Percentiles rank a stretch among this genome's conserved stretches.
Conservation (phyloP, 1,140 invertebrate species). For the Meloidogyne floridensis region DNA sequence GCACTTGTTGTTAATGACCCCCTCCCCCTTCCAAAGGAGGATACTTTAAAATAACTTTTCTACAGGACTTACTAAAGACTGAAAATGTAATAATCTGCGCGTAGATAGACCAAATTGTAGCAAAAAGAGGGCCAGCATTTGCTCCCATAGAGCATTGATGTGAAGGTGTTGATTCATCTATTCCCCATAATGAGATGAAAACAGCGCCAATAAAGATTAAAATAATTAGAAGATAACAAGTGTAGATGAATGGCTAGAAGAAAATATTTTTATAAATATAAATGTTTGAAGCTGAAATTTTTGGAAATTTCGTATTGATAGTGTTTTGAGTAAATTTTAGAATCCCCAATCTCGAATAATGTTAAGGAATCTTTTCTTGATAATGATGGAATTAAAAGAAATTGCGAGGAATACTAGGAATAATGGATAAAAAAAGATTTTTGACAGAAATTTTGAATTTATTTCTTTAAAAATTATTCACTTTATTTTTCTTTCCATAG, state of each 20-base stretch:
- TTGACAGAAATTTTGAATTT: too few species aligned
- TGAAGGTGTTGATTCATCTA: background rate
- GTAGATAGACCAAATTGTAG: slow-evolving; percentile 14
- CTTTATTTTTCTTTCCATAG: slow-evolving; percentile 14
- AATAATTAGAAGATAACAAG: background rate
- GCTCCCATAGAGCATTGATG: slow-evolving; percentile 16
- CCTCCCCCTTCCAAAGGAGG: too few species aligned
- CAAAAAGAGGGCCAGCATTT: slow-evolving; percentile 8
- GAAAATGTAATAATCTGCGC: slow-evolving; percentile 15
- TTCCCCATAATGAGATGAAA: slow-evolving; percentile 1
- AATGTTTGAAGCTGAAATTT: too few species aligned
- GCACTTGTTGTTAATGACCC: too few species aligned
- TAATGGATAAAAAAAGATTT: too few species aligned
- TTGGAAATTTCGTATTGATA: too few species aligned
- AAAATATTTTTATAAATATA: too few species aligned
- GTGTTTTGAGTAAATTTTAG: too few species aligned
- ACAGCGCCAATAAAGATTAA: slow-evolving; percentile 10
- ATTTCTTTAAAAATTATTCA: background rate
- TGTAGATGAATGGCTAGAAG: slow-evolving; percentile 10
- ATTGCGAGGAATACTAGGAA: too few species aligned
- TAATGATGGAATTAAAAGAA: too few species aligned
- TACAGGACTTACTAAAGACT: slow-evolving; percentile 6
- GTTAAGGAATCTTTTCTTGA: too few species aligned
- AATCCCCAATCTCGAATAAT: too few species aligned
- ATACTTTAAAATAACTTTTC: background rate